Conservation (phyloP, 2,113 vertebrate species). For the Melanostigma gelatinosum region DNA sequence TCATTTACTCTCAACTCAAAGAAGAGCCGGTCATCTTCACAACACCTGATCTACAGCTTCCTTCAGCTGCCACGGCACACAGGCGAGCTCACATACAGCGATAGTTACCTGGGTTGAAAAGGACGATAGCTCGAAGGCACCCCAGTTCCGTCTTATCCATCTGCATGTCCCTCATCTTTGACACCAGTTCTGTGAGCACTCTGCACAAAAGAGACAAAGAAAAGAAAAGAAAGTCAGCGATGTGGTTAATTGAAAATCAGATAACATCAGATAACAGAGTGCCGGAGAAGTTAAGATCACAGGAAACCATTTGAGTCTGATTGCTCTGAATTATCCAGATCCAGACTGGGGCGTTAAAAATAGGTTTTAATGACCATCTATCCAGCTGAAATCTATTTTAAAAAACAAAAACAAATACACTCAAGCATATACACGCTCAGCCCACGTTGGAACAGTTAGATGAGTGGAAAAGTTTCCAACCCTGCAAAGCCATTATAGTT, state of each 20-base stretch:
- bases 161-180: slow-evolving; percentile 99
- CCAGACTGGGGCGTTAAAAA: slow-evolving; percentile 38
- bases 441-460: slow-evolving; percentile 50
- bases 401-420: slow-evolving; percentile 26
- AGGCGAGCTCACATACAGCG: neutral
- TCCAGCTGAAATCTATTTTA: slow-evolving; percentile 50
- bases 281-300: slow-evolving; percentile 30
- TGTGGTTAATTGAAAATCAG: neutral
- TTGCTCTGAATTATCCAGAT: slow-evolving; percentile 35
- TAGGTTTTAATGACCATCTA: slow-evolving; percentile 17
- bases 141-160: slow-evolving; percentile 99
- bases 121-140: slow-evolving; percentile 96
- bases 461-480: slow-evolving; percentile 66
- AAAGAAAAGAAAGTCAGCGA: slow-evolving; percentile 18
- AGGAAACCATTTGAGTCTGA: slow-evolving; percentile 34
- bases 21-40: neutral
- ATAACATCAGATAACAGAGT: neutral
- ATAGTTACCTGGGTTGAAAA: slow-evolving; percentile 94
- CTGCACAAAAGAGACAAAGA: slow-evolving; percentile 73
- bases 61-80: neutral
- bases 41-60: neutral
- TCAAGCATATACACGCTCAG: neutral
- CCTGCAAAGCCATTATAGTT: slow-evolving; percentile 69
- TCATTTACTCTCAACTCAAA: neutral
- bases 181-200: slow-evolving; percentile 98